Evolutionary conservation across 2,113 vertebrate genomes (phyloP), one percentile per base, ranked within the genome.

Genomic region (Nyctibius bracteatus): DNA sequence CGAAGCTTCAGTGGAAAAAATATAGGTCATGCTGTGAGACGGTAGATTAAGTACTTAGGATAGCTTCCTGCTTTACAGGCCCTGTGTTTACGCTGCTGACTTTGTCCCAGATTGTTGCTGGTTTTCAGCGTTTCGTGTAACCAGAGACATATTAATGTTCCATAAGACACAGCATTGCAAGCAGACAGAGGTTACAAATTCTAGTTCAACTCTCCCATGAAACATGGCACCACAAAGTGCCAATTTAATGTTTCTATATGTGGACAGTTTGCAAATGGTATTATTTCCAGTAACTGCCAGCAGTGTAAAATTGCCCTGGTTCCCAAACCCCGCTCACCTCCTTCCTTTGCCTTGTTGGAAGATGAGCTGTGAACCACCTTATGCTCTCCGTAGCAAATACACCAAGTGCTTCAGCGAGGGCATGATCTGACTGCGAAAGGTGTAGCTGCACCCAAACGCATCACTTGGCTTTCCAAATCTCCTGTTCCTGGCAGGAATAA

Each of bases 111-210:
- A 71, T 81, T 86, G 63, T 16, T 1, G 1, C 54, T 44, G 51
- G 4, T 19, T 65, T 73, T 79, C 57, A 49, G 47, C 0, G 0
- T 19, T 47, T 46, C 1, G 0, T 5, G 6, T 33, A 57, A 62
- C 18, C 12, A 11, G 58, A 83, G 55, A 7, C 39, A 13, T 4
- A 12, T 15, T 62, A 1, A 0, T 9, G 20, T 54, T 86, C n/a
- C n/a, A 4, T 20, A 20, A 62, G 75, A 35, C 33, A 41, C 24
- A 22, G 24, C 5, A 1, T 44, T 57, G 67, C 31, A 12, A 21
- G 41, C 25, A 24, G n/a, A 54, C 12, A 30, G 44, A 70, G 30
- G 18, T 37, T 54, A 22, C 2, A 4, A 13, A 39, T 66, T 72
- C 12, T 25, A 44, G 6, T 68, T 87, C 27, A 13, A 2, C 23